Percentiles rank a stretch among this genome's conserved stretches.
phyloP scores from a whole-genome alignment of 1,140 invertebrate genomes.

The Nephila pilipes region DNA sequence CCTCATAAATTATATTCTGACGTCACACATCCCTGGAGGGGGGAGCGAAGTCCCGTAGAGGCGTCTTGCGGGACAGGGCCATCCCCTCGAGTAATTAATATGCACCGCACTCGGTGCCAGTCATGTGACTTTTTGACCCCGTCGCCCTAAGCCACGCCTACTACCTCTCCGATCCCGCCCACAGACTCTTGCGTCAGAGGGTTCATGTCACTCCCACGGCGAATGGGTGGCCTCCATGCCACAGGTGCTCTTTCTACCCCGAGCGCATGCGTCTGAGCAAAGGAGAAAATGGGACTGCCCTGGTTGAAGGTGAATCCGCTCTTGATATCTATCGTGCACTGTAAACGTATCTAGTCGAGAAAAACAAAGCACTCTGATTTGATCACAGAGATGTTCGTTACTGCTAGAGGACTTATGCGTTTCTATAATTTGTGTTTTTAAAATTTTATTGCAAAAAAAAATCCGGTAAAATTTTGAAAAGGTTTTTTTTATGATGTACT shows the following conservation, averaged over 20 bases:
- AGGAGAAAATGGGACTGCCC: conserved; percentile 17
- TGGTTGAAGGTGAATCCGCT: conserved; percentile 16
- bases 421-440: too few relatives aligned
- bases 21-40: conserved; percentile 56
- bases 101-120: conserved; percentile 74
- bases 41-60: conserved; percentile 45
- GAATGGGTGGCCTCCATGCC: conserved; percentile 72
- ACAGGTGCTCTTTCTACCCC: conserved; percentile 61
- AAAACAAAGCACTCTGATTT: neutral
- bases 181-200: conserved; percentile 40
- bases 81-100: conserved; percentile 76
- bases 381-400: too few relatives aligned
- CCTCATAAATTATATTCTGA: conserved; percentile 66
- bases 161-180: conserved; percentile 58
- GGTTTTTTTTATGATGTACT: too few relatives aligned
- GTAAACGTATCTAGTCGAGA: neutral
- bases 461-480: too few relatives aligned
- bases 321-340: neutral
- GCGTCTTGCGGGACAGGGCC: conserved; percentile 66
- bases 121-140: conserved; percentile 77
- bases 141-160: conserved; percentile 57
- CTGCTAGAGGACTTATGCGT: too few relatives aligned
- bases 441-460: too few relatives aligned
- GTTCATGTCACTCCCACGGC: conserved; percentile 61
- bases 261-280: conserved; percentile 10